phyloP scores from a whole-genome alignment of 2,888 invertebrate species.

The Anoplius nigerrimus region DNA sequence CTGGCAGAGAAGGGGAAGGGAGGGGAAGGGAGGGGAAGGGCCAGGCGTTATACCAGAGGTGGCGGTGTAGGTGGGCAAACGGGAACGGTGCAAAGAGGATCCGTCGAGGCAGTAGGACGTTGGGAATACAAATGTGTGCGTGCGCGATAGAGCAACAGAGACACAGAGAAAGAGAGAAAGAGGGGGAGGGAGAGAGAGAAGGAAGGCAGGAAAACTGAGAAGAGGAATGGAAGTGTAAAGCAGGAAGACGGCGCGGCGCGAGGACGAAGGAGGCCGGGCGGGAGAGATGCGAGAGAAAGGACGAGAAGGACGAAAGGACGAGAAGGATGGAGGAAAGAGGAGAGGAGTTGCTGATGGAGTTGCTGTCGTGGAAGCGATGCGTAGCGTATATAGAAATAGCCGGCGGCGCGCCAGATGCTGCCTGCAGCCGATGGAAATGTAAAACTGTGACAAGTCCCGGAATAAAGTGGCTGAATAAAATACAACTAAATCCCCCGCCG shows the following conservation, averaged over 20 bases:
- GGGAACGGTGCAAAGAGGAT: neutral
- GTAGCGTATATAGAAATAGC: constrained; percentile 57
- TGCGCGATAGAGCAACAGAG: too few species aligned
- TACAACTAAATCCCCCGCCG: constrained; percentile 69
- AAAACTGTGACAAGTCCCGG: constrained; percentile 72
- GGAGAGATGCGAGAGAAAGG: neutral
- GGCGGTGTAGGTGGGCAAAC: constrained; percentile 4
- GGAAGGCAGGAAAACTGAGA: constrained; percentile 14
- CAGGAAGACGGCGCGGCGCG: neutral
- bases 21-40: neutral
- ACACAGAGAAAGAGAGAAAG: constrained; percentile 16
- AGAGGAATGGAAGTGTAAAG: neutral
- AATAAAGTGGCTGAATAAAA: constrained; percentile 73
- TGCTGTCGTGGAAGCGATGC: constrained; percentile 33
- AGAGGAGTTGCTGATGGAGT: constrained; percentile 40
- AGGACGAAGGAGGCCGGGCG: neutral
- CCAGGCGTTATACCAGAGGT: neutral
- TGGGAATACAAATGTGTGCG: too few species aligned
- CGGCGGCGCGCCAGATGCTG: constrained; percentile 65
- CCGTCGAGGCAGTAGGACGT: neutral
- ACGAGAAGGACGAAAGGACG: constrained; percentile 21
- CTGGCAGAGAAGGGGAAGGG: neutral
- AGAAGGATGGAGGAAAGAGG: constrained; percentile 17
- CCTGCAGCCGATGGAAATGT: constrained; percentile 68
- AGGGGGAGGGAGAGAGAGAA: constrained; percentile 6